These are phyloP conservation scores for Drosophila tristis DNA, from an alignment of 1,140 invertebrate species.

Conservation along the genomic window DNA sequence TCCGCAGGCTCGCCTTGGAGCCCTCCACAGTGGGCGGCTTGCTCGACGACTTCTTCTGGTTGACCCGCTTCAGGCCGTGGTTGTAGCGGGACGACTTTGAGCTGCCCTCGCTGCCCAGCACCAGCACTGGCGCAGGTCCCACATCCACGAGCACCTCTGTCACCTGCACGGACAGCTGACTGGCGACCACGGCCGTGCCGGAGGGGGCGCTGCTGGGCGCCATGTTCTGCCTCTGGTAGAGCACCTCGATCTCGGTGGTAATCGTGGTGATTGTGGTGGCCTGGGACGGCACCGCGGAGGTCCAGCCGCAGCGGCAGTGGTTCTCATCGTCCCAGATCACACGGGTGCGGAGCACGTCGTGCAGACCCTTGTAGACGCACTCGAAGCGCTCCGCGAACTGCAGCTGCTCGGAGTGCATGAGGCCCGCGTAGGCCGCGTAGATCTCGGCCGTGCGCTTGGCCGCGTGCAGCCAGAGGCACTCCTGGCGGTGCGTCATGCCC, in stretches of 20 bases:
- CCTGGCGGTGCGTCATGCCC: constrained; percentile 27
- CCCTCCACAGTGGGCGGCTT: background rate
- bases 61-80: constrained; percentile 4
- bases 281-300: background rate
- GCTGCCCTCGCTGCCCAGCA: background rate
- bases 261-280: background rate
- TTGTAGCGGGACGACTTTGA: constrained; percentile 18
- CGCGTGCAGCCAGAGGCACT: constrained; percentile 72
- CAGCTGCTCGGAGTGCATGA: constrained; percentile 59
- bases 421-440: constrained; percentile 52
- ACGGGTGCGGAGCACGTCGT: constrained; percentile 34
- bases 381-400: constrained; percentile 61
- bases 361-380: constrained; percentile 61
- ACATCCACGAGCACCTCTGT: too few species aligned
- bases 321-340: constrained; percentile 1
- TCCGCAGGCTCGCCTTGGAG: background rate
- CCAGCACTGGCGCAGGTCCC: too few species aligned
- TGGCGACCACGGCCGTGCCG: background rate
- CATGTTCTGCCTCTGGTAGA: constrained; percentile 20
- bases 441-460: constrained; percentile 66
- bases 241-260: constrained; percentile 46
- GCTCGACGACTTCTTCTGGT: background rate
- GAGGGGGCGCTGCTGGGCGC: constrained; percentile 17
- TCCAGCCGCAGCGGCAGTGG: constrained; percentile 11
- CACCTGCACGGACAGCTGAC: too few species aligned